Evolutionary conservation across 2,888 invertebrate species (phyloP).

Genomic region (Polymixis flavicincta): DNA sequence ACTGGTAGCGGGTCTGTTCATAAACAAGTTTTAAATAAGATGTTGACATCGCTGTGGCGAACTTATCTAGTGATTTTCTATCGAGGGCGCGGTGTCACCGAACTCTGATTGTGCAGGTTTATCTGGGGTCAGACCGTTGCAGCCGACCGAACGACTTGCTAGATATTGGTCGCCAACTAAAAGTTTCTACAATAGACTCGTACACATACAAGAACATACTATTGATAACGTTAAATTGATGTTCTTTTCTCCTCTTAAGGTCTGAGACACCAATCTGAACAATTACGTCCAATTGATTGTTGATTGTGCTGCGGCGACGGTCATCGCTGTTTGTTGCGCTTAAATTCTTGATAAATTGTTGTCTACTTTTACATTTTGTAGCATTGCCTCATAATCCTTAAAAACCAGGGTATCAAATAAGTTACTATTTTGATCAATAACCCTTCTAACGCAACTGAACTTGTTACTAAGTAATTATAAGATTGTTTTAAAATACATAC

Average conservation of each 20-base stretch:
- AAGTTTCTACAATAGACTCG: conserved; percentile 31
- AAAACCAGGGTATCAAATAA: background rate
- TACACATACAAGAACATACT: conserved; percentile 23
- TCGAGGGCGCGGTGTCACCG: conserved; percentile 78
- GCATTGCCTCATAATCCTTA: background rate
- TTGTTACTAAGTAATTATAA: background rate
- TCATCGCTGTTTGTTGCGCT: conserved; percentile 45
- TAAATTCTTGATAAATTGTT: conserved; percentile 41
- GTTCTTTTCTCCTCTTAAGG: conserved; percentile 65
- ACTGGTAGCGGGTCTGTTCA: conserved; percentile 28
- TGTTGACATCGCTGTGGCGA: conserved; percentile 54
- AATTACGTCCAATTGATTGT: conserved; percentile 85
- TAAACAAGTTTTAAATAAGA: conserved; percentile 56
- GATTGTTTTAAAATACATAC: background rate
- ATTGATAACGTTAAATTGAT: conserved; percentile 35
- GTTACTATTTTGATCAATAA: background rate
- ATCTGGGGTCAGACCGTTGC: conserved; percentile 82
- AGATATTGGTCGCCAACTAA: conserved; percentile 59
- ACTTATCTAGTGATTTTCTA: conserved; percentile 75
- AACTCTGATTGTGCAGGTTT: conserved; percentile 83
- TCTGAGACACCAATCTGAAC: conserved; percentile 74
- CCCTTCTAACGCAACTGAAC: background rate
- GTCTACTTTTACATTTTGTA: conserved; percentile 44
- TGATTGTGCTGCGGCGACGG: conserved; percentile 70
- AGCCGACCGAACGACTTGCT: conserved; percentile 64